Evolutionary conservation across 2,888 invertebrate species (phyloP), one percentile per base, ranked within the genome.

Genomic region (Andrena flavipes): DNA sequence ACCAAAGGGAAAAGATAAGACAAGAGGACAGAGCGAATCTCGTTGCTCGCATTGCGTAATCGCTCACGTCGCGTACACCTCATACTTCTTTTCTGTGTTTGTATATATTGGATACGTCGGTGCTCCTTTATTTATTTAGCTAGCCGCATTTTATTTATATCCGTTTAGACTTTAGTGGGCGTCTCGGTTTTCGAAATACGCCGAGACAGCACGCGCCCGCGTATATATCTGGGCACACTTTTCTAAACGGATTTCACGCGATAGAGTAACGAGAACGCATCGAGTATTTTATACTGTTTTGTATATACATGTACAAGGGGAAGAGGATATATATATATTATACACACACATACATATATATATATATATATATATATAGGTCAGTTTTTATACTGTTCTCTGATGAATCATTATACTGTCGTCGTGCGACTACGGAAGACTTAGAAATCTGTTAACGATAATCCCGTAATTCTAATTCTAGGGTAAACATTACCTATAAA

Each of bases 121-220:
- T 84, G 82, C 73, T 80, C 70, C 77, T 82, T 89, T 91, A 91
- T 91, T 91, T 91, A 91, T 91, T 89, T 90, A 91, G 85, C 83
- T 91, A 91, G 81, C 54, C 68, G 74, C 86, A 88, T 86, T 70
- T 70, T 91, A 91, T 91, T 91, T 91, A 91, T 91, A 82, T 69
- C 29, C 49, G 48, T 70, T 70, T 42, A 70, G 13, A 60, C 49
- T 23, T 42, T 35, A 8, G 48, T 30, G 65, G 42, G 74, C n/a
- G 13, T 26, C 26, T 26, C 51, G 64, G 30, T 16, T 5, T 49
- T 63, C 64, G 60, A 49, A 26, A 30, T 59, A 59, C 49, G 49
- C 33, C 20, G 51, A 20, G 23, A 54, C 33, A 72, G 30, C n/a
- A 59, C 49, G 70, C 71, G 67, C 69, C 20, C 20, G 6, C 23